Evolutionary conservation across 2,888 invertebrate genomes (phyloP), one percentile per base, ranked within the genome.

Genomic region (Zeuzera pyrina): DNA sequence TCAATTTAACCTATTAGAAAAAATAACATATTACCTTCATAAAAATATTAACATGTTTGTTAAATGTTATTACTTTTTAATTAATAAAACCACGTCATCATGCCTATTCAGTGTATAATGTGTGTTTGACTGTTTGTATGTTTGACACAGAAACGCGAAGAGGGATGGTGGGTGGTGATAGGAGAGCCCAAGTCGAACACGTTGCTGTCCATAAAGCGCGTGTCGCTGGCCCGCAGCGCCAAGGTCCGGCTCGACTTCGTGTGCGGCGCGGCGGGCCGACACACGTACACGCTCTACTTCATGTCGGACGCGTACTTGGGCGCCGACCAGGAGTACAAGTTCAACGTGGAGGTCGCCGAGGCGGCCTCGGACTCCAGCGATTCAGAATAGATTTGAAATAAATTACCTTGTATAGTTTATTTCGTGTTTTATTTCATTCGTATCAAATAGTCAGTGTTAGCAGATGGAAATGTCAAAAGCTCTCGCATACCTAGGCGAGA

Each of bases 291-390:
- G 0, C 81, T 99, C 31, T 99, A 97, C 84, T 99, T 95, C 78
- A 99, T 99, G 97, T 97, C 97, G 54, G 99, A 99, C 73, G 94
- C 98, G 0, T 99, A 99, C 73, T 89, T 99, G 60, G 99, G 99
- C 5, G 99, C 98, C 58, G 99, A 99, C 86, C 99, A 99, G 76
- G 99, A 99, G 78, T 99, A 99, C 81, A 93, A 94, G 74, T 95
- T 99, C 70, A 87, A 87, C 0, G 91, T 95, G 8, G 91, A 91
- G 45, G 93, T 96, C 3, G 90, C 88, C 0, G 93, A 66, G 7
- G 57, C 68, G 1, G 57, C 49, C 2, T 54, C 59, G 0, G 68
- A 71, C 35, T 52, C 60, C 11, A 65, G 66, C 39, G 73, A 69
- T 27, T 46, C 51, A 0, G 66, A 67, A 2, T 60, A 46, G 34